phyloP scores from a whole-genome alignment of 2,797 vertebrate species.

The Toxotes lorentzi region DNA sequence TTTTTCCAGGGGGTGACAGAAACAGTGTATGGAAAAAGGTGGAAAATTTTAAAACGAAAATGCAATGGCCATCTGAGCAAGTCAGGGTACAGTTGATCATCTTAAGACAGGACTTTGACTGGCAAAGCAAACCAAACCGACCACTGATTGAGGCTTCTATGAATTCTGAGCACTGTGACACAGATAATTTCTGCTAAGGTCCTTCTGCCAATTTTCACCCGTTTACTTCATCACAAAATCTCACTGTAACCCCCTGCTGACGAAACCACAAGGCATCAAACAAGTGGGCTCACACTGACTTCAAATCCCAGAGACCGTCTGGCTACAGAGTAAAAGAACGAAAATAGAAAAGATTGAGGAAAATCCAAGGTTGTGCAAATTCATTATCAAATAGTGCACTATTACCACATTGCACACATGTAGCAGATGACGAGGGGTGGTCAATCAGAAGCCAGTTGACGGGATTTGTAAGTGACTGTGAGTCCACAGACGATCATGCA shows the following conservation, averaged over 20 bases:
- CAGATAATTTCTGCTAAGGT: conserved; percentile 72
- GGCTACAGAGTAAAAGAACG: conserved; percentile 44
- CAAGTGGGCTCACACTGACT: conserved; percentile 68
- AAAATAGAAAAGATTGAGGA: conserved; percentile 48
- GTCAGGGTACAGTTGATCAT: conserved; percentile 72
- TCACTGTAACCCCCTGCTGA: conserved; percentile 53
- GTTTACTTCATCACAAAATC: conserved; percentile 46
- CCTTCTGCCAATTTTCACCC: conserved; percentile 67
- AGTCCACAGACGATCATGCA: conserved; percentile 57
- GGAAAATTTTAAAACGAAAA: conserved; percentile 19
- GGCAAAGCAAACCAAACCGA: conserved; percentile 68
- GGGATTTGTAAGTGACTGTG: conserved; percentile 54
- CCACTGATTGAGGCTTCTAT: conserved; percentile 71
- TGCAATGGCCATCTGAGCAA: conserved; percentile 74
- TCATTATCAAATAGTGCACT: conserved; percentile 79
- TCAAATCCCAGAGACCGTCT: conserved; percentile 51
- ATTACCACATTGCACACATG: conserved; percentile 77
- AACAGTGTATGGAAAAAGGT: conserved; percentile 69
- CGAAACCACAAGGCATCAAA: conserved; percentile 67
- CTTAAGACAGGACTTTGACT: conserved; percentile 68
- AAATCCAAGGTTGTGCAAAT: conserved; percentile 80
- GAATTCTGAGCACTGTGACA: conserved; percentile 69
- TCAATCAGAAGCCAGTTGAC: conserved; percentile 45
- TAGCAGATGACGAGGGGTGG: conserved; percentile 64
- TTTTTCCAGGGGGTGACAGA: conserved; percentile 62